Percentiles rank a stretch among this genome's conserved stretches.
Evolutionary conservation across 2,113 vertebrate species (phyloP).

Genomic region (Sylvilagus bachmani): DNA sequence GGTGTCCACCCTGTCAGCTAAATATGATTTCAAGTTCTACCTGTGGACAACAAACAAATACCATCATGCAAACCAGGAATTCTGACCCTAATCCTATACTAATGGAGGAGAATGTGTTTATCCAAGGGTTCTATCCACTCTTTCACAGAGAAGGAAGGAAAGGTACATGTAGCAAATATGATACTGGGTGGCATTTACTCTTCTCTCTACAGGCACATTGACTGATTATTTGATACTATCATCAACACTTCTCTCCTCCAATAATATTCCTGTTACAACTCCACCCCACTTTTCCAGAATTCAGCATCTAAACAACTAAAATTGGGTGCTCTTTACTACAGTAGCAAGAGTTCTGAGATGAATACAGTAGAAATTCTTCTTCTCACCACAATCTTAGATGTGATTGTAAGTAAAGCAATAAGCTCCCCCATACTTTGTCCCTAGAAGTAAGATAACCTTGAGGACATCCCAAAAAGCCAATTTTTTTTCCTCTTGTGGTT

Average conservation of each 20-base stretch:
- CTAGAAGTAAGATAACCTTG: not conserved
- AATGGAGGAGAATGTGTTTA: not conserved
- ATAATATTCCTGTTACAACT: not conserved
- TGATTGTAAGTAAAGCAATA: not conserved
- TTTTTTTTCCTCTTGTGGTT: not conserved
- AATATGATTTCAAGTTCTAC: slow-evolving; percentile 32
- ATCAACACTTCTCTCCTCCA: not conserved
- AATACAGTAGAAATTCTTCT: not conserved
- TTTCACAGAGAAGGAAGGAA: not conserved
- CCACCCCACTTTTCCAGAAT: not conserved
- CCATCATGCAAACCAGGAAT: not conserved
- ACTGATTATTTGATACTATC: not conserved
- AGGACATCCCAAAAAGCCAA: not conserved
- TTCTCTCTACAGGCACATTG: not conserved
- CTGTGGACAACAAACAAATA: not conserved
- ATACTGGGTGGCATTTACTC: not conserved
- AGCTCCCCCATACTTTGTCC: not conserved
- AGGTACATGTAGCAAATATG: not conserved
- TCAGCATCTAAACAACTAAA: not conserved
- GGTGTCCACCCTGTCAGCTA: not conserved
- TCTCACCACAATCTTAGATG: not conserved
- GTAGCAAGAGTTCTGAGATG: not conserved
- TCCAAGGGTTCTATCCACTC: not conserved
- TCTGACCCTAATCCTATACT: not conserved
- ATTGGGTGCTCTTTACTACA: not conserved